A percentile compares a stretch with the other conserved stretches of the same genome.
Evolutionary conservation across 2,113 vertebrate species (phyloP).

Genomic region (Urocynchramus pylzowi): DNA sequence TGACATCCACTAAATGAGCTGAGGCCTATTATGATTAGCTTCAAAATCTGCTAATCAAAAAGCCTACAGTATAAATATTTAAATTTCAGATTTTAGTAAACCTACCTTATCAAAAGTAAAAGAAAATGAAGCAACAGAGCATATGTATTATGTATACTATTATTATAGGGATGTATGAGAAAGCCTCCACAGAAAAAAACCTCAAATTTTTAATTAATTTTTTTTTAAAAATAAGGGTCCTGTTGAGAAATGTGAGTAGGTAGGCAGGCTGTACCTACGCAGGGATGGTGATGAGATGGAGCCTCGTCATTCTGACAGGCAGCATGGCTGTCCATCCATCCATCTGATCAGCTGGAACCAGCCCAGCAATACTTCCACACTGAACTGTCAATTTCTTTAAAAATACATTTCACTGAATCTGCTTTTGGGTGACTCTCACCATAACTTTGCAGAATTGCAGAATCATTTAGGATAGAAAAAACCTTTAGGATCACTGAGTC

Average conservation of each 20-base stretch:
- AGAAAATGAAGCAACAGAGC: neutral
- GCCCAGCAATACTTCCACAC: neutral
- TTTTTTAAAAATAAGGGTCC: neutral
- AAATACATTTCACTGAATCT: neutral
- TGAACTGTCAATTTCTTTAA: neutral
- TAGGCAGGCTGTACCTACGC: neutral
- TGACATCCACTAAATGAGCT: slow-evolving; percentile 2
- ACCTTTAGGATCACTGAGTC: neutral
- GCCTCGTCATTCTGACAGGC: neutral
- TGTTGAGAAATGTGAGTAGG: slow-evolving; percentile 2
- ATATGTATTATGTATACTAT: neutral
- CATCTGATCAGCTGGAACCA: slow-evolving; percentile 13
- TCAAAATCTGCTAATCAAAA: slow-evolving; percentile 45
- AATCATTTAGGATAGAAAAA: neutral
- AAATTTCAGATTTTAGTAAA: slow-evolving; percentile 36
- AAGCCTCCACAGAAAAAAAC: neutral
- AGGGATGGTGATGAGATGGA: neutral
- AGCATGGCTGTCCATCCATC: neutral
- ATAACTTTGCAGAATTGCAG: neutral
- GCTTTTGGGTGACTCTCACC: neutral
- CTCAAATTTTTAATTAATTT: neutral
- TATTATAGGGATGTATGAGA: neutral
- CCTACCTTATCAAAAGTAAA: neutral
- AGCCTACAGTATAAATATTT: slow-evolving; percentile 39
- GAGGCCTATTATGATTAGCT: slow-evolving; percentile 17